Evolutionary conservation across 30 jellyfish, hydroid and myxozoan genomes (phyloP), one percentile per base, ranked within the genome.

Genomic region (Aurelia sp.): DNA sequence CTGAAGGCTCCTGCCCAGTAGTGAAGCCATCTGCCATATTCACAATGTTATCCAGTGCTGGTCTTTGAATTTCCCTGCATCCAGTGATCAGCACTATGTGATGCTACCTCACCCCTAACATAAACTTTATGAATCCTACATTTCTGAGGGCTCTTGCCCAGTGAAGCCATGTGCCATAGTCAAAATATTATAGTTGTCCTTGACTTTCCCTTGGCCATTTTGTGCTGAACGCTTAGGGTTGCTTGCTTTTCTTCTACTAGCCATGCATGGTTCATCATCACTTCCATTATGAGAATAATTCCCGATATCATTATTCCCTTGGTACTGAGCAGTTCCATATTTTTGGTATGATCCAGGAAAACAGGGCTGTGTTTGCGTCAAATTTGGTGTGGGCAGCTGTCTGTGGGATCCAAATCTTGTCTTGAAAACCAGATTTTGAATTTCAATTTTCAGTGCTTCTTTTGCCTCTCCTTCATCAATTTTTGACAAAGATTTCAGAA

Each of bases 401-500:
- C 71, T 66, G 31, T 82, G 85, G 10, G 74, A 59, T 65, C 92
- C 89, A 78, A 85, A 91, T 3, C 98, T 84, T 47, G 94, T 86
- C 18, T 76, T 85, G 71, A 75, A 91, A 55, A 91, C 89, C 81
- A 91, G 86, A 50, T 90, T 91, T 76, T 91, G 98, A 33, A 91
- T 91, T 12, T 91, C 96, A 10, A 91, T 71, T 66, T 91, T 91
- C 64, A 91, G 48, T 35, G 86, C 93, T 50, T 91, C 98, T 68
- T 91, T 91, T 40, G 92, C 93, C 52, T 91, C 96, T 18, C 92
- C 96, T 55, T 91, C 98, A 16, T 61, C 85, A 19, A 91, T 82
- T 65, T 86, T 79, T 31, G 93, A 40, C 37, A 91, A 52, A 9
- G 98, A 91, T 22, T 71, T 50, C 15, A 84, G 58, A 17, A 91